Evolutionary conservation across 2,888 invertebrate species (phyloP).

Genomic region (Cerastis leucographa): DNA sequence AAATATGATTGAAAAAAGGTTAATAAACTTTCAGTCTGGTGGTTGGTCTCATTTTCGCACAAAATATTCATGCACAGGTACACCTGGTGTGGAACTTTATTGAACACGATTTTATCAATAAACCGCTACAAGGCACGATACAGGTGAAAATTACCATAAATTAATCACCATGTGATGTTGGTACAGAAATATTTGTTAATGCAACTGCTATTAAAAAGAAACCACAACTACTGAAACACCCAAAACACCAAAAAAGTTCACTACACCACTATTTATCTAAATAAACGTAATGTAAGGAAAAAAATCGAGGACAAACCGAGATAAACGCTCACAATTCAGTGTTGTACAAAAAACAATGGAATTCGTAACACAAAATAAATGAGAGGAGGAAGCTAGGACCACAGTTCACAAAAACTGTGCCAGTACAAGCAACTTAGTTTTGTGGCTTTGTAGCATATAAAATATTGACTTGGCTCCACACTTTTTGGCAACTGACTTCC

Average conservation of each 20-base stretch:
- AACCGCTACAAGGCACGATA: background rate
- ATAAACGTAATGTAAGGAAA: constrained; percentile 26
- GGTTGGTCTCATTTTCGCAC: constrained; percentile 14
- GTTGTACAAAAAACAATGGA: constrained; percentile 69
- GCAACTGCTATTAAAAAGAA: background rate
- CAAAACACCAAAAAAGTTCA: background rate
- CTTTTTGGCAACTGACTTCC: constrained; percentile 36
- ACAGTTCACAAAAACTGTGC: constrained; percentile 52
- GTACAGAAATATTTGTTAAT: background rate
- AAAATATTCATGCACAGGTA: background rate
- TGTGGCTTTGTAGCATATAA: constrained; percentile 49
- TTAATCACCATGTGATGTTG: background rate
- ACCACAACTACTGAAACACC: background rate
- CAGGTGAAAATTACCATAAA: no score
- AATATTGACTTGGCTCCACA: constrained; percentile 51
- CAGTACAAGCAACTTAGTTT: constrained; percentile 43
- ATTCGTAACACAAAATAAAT: constrained; percentile 46
- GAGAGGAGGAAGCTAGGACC: constrained; percentile 34
- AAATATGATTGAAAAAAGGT: constrained; percentile 1
- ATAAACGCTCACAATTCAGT: constrained; percentile 58
- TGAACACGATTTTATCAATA: background rate
- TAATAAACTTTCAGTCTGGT: background rate
- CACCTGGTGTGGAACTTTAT: background rate
- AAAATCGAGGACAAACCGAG: constrained; percentile 40
- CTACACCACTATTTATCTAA: constrained; percentile 11